These are phyloP conservation scores for Lumbricus terrestris DNA, from an alignment of 2,888 invertebrate species.

Conservation along the genomic window DNA sequence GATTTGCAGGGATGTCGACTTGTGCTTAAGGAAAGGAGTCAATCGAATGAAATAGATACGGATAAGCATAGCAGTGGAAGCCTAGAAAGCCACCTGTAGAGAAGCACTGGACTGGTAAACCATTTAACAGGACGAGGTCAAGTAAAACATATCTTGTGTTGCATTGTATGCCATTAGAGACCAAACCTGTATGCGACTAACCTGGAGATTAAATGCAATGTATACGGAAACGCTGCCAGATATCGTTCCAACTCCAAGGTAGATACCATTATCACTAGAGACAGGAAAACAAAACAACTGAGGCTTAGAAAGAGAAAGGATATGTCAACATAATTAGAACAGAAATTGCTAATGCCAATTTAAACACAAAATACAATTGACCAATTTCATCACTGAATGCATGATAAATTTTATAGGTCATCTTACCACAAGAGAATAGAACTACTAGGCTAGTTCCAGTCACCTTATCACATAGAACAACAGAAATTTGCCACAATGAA, in stretches of 20 bases:
- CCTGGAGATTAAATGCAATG: slow-evolving; percentile 84
- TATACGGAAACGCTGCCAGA: slow-evolving; percentile 87
- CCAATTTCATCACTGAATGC: not conserved
- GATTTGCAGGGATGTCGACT: not conserved
- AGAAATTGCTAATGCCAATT: not conserved
- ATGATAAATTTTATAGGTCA: not conserved
- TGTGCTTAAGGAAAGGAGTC: not conserved
- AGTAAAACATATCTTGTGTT: not conserved
- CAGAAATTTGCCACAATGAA: not conserved
- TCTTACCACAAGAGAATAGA: not conserved
- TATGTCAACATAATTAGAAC: not conserved
- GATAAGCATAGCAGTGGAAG: not conserved
- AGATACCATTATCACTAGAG: slow-evolving; percentile 81
- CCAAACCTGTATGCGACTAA: slow-evolving; percentile 40
- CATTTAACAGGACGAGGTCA: not conserved
- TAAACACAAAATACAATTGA: not conserved
- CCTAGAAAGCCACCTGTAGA: not conserved
- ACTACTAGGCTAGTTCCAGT: not conserved
- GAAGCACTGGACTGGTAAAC: not conserved
- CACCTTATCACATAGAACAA: too few relatives aligned
- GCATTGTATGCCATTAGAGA: not conserved
- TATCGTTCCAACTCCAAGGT: slow-evolving; percentile 84
- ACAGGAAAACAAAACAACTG: not conserved
- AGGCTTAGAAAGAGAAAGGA: not conserved
- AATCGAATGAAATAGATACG: not conserved